These are phyloP conservation scores for Sisyra terminalis DNA, from an alignment of 2,888 invertebrate species.

Conservation along the genomic window DNA sequence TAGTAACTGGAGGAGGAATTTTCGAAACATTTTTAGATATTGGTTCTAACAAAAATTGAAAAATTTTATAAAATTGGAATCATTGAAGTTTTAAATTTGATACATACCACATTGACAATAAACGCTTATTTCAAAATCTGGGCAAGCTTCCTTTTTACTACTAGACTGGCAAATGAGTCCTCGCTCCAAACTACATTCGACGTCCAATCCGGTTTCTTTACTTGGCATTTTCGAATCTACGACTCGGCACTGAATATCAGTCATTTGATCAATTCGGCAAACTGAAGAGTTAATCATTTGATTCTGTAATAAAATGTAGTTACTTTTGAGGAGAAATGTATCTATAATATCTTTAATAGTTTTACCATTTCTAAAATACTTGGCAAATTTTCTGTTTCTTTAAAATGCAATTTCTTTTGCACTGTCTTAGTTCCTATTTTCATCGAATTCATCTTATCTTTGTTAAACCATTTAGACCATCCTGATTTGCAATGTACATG, in stretches of 20 bases:
- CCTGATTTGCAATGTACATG: conserved; percentile 42
- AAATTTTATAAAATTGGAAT: conserved; percentile 9
- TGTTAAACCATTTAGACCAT: conserved; percentile 69
- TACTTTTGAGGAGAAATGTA: too few relatives aligned
- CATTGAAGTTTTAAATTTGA: background rate
- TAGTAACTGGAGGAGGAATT: too few relatives aligned
- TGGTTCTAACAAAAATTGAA: background rate
- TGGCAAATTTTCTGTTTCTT: conserved; percentile 43
- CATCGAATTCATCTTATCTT: conserved; percentile 25
- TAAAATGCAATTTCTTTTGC: conserved; percentile 20
- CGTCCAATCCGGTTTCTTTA: conserved; percentile 55
- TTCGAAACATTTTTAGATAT: background rate
- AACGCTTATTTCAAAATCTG: conserved; percentile 72
- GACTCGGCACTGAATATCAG: conserved; percentile 60
- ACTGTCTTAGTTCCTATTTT: conserved; percentile 18
- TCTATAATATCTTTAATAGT: too few relatives aligned
- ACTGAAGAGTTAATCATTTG: conserved; percentile 30
- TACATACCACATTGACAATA: conserved; percentile 42
- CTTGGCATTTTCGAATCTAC: conserved; percentile 40
- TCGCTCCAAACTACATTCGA: conserved; percentile 54
- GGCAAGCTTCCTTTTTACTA: conserved; percentile 30
- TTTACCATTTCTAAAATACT: conserved; percentile 33
- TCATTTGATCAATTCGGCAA: conserved; percentile 45
- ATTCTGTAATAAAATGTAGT: conserved; percentile 18
- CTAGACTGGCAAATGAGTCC: conserved; percentile 48